phyloP scores from a whole-genome alignment of 2,113 vertebrate genomes.

The Elanoides forficatus region DNA sequence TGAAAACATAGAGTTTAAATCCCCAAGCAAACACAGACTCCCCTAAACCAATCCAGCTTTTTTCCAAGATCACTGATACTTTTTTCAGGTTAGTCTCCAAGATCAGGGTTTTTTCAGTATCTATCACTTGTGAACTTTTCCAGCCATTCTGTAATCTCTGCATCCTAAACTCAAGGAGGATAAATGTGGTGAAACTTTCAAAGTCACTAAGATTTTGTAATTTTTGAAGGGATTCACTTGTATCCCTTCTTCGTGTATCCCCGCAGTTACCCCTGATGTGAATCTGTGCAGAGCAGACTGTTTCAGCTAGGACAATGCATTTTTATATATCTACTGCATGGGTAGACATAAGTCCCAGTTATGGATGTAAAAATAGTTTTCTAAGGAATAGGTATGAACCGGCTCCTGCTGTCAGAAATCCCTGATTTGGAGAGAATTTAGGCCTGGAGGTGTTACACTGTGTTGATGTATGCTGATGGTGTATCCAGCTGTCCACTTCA shows the following conservation, averaged over 20 bases:
- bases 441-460: neutral
- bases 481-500: neutral
- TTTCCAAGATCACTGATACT: neutral
- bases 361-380: neutral
- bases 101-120: neutral
- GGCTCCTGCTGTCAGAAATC: neutral
- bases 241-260: neutral
- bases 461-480: neutral
- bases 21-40: neutral
- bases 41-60: neutral
- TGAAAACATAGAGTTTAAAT: neutral
- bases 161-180: neutral
- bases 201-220: neutral
- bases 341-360: neutral
- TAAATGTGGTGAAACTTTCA: neutral
- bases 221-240: neutral
- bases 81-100: neutral
- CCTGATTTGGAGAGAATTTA: neutral
- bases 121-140: neutral
- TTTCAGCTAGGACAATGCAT: neutral
- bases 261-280: neutral
- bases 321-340: neutral
- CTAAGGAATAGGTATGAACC: neutral
- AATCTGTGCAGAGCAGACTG: neutral
- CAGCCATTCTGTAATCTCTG: neutral